phyloP scores from a whole-genome alignment of 2,888 invertebrate species.

The Dolichomitus sp. region DNA sequence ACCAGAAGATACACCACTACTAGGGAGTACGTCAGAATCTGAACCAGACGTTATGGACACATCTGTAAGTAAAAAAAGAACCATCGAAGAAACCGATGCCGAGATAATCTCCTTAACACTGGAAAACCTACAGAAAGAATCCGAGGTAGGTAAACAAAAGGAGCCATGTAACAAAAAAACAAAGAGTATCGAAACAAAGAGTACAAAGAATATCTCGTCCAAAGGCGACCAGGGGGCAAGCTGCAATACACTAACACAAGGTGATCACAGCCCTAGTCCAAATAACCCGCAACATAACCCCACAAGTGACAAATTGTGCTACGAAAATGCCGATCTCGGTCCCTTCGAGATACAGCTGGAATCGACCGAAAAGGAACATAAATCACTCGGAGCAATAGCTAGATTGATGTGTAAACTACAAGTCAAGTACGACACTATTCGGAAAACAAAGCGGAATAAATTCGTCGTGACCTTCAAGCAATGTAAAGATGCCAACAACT shows the following conservation, averaged over 20 bases:
- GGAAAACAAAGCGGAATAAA: not conserved
- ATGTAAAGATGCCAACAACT: slow-evolving; percentile 14
- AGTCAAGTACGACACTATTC: slow-evolving; percentile 14
- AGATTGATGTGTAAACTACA: slow-evolving; percentile 11
- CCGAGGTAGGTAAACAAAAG: not conserved
- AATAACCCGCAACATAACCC: not conserved
- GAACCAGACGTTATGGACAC: too few relatives aligned
- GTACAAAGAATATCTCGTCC: not conserved
- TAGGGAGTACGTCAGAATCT: too few relatives aligned
- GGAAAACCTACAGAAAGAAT: not conserved
- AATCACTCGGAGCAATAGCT: slow-evolving; percentile 16
- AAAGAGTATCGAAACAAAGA: not conserved
- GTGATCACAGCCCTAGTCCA: not conserved
- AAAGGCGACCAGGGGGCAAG: not conserved
- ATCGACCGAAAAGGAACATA: not conserved
- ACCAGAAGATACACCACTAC: too few relatives aligned
- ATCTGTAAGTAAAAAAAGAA: too few relatives aligned
- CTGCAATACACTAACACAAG: not conserved
- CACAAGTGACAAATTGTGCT: not conserved
- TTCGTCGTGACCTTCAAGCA: slow-evolving; percentile 16
- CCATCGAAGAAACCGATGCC: not conserved
- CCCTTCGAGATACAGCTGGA: not conserved
- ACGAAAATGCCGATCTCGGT: not conserved
- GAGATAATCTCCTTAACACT: not conserved
- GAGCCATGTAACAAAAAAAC: not conserved